Percentiles rank a stretch among this genome's conserved stretches.
Evolutionary conservation across 1,140 invertebrate species (phyloP).

Genomic region (Proales similis): DNA sequence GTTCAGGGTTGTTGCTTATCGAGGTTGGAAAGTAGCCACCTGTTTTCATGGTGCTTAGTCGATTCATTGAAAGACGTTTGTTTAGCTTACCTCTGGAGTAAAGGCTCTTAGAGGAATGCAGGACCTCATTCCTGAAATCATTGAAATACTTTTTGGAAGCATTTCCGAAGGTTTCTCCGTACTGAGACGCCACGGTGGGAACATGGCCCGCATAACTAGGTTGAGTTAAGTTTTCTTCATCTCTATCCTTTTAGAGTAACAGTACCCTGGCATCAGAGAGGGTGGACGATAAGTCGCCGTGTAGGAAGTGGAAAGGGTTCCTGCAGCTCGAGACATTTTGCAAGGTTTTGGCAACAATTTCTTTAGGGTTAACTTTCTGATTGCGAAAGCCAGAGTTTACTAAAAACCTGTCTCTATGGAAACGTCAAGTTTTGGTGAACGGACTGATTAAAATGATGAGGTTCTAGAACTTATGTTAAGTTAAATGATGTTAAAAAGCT

Average conservation of each 20-base stretch:
- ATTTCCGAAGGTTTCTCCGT: slow-evolving; percentile 54
- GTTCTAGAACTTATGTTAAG: too few species aligned
- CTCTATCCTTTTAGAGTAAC: background rate
- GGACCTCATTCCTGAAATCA: slow-evolving; percentile 48
- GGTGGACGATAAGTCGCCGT: slow-evolving; percentile 54
- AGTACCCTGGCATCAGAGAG: slow-evolving; percentile 53
- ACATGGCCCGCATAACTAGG: slow-evolving; percentile 51
- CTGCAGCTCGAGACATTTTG: slow-evolving; percentile 51
- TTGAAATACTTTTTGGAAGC: slow-evolving; percentile 53
- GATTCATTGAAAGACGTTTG: background rate
- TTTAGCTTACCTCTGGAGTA: slow-evolving; percentile 39
- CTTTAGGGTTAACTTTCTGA: too few species aligned
- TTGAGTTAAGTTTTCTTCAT: background rate
- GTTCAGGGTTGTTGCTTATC: slow-evolving; percentile 49
- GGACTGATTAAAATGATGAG: too few species aligned
- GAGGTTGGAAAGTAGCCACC: slow-evolving; percentile 52
- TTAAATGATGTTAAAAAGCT: too few species aligned
- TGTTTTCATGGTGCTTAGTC: slow-evolving; percentile 11
- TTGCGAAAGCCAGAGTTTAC: too few species aligned
- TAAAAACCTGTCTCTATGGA: too few species aligned
- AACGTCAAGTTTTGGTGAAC: too few species aligned
- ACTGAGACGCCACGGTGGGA: slow-evolving; percentile 53
- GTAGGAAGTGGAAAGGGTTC: slow-evolving; percentile 52
- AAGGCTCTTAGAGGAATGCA: slow-evolving; percentile 47
- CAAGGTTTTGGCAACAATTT: too few species aligned